These are phyloP conservation scores for Neogobius melanostomus DNA, from an alignment of 2,113 vertebrate genomes.

Conservation along the genomic window DNA sequence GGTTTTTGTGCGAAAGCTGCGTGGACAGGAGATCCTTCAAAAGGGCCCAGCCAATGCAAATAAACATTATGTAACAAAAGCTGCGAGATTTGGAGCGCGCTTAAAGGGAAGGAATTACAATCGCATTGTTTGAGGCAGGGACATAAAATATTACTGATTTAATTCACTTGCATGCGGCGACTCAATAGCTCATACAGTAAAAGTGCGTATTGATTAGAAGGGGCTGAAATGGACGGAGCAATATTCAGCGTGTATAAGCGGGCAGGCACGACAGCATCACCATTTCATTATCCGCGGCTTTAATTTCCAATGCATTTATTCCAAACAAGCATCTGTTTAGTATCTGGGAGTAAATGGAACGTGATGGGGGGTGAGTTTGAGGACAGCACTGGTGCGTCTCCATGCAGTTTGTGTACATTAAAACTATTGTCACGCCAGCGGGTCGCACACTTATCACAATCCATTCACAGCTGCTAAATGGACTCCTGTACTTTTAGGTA, in stretches of 20 bases:
- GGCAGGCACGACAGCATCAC: conserved; percentile 32
- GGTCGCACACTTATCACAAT: conserved; percentile 46
- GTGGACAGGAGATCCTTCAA: conserved; percentile 21
- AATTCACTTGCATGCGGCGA: conserved; percentile 31
- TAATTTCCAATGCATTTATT: conserved; percentile 69
- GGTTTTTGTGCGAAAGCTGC: conserved; percentile 22
- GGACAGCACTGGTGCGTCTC: conserved; percentile 41
- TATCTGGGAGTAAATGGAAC: conserved; percentile 69
- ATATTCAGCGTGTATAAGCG: conserved; percentile 51
- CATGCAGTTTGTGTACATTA: conserved; percentile 43
- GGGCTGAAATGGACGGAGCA: conserved; percentile 35
- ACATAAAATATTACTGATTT: conserved; percentile 38
- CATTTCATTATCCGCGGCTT: conserved; percentile 57
- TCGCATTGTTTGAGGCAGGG: conserved; percentile 18
- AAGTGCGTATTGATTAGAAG: conserved; percentile 55
- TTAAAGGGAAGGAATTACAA: conserved; percentile 21
- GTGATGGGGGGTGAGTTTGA: conserved; percentile 64
- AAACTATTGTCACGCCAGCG: conserved; percentile 53
- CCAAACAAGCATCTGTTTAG: conserved; percentile 68
- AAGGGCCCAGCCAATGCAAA: conserved; percentile 24
- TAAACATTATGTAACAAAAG: conserved; percentile 28
- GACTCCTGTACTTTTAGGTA: conserved; percentile 45
- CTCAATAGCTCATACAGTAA: conserved; percentile 33
- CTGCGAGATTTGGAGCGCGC: conserved; percentile 13
- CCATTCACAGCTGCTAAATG: conserved; percentile 38